Evolutionary conservation across 2,113 vertebrate species (phyloP).

Genomic region (Channa argus): DNA sequence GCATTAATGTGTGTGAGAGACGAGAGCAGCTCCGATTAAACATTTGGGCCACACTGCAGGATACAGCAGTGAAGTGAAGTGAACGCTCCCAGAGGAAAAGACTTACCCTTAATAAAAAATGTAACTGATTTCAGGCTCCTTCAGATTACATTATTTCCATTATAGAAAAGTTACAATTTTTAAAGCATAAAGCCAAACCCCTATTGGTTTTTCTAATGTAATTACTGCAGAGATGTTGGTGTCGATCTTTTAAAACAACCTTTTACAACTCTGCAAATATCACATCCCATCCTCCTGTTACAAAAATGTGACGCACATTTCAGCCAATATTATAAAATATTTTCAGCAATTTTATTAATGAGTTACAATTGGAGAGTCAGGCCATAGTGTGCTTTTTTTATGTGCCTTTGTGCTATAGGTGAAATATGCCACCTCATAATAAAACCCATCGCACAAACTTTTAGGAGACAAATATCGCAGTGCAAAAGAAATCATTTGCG

Average conservation of each 20-base stretch:
- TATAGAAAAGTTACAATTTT: background rate
- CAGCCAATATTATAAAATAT: background rate
- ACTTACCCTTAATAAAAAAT: background rate
- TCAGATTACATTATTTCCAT: background rate
- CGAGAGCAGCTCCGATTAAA: slow-evolving; percentile 41
- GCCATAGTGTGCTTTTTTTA: background rate
- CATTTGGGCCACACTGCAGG: slow-evolving; percentile 47
- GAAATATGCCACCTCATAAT: background rate
- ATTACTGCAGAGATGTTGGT: background rate
- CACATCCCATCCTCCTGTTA: background rate
- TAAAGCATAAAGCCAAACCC: too few species aligned
- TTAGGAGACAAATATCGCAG: slow-evolving; percentile 4
- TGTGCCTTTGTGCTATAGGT: background rate
- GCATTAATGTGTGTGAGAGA: slow-evolving; percentile 69
- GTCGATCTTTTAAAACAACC: background rate
- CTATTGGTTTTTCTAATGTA: too few species aligned
- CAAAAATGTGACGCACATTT: background rate
- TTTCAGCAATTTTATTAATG: background rate
- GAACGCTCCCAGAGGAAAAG: slow-evolving; percentile 45
- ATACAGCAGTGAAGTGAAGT: slow-evolving; percentile 13
- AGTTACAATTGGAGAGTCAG: background rate
- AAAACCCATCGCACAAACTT: slow-evolving; percentile 15
- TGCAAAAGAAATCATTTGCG: background rate
- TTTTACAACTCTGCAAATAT: background rate
- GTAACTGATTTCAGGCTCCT: background rate